Conservation (phyloP, 2,797 vertebrate genomes). For the Cryptoblepharus egeriae region DNA sequence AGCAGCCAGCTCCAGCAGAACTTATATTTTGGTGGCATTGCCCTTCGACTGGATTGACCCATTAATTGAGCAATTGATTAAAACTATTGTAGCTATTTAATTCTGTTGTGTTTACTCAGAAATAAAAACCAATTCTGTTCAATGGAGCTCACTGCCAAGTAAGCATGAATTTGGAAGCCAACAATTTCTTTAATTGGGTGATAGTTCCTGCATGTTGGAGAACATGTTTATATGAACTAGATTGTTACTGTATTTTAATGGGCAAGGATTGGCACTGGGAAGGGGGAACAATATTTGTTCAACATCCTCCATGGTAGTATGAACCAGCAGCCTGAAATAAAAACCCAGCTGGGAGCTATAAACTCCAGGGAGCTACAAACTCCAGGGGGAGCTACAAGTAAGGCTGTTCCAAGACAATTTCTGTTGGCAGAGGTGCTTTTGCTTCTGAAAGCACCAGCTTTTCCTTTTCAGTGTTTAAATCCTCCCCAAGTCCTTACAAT, state of each 20-base stretch:
- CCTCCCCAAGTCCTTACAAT: neutral
- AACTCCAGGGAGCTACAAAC: no score
- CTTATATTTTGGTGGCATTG: no score
- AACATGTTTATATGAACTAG: neutral
- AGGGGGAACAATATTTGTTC: neutral
- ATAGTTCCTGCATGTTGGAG: neutral
- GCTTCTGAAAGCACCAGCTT: neutral
- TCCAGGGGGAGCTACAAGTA: conserved; percentile 21
- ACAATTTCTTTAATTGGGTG: neutral
- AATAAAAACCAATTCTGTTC: neutral
- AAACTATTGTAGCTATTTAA: neutral
- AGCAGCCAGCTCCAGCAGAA: no score
- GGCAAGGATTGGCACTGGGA: no score
- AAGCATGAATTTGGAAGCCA: no score
- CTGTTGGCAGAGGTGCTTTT: neutral
- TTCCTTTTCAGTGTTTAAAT: neutral
- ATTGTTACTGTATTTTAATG: neutral
- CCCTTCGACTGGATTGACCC: no score
- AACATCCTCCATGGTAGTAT: neutral
- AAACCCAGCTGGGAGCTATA: neutral
- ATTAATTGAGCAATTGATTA: neutral
- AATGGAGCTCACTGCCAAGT: no score
- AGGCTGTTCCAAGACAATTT: neutral
- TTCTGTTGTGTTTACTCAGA: neutral
- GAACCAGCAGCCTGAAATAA: neutral